A percentile compares a stretch with the other conserved stretches of the same genome.
phyloP scores from a whole-genome alignment of 2,888 invertebrate genomes.

The Muschampia plurimacula region DNA sequence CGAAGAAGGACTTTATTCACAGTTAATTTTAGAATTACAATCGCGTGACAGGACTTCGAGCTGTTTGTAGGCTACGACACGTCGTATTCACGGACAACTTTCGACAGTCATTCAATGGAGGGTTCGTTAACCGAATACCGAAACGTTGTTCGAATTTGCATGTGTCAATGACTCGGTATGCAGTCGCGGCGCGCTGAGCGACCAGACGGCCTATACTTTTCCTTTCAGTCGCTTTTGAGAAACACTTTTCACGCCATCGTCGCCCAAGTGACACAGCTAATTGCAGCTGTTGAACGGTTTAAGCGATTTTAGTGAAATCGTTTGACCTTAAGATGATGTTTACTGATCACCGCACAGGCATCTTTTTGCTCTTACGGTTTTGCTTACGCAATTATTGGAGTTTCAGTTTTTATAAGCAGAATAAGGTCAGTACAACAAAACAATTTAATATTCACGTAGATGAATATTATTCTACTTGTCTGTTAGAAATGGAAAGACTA shows the following conservation, averaged over 20 bases:
- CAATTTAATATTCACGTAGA: background rate
- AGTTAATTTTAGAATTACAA: constrained; percentile 61
- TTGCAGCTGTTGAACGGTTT: constrained; percentile 43
- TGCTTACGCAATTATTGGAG: constrained; percentile 1
- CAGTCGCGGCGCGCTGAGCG: constrained; percentile 58
- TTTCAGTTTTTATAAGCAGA: background rate
- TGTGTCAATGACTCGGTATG: constrained; percentile 83
- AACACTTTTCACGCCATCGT: constrained; percentile 69
- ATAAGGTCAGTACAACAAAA: background rate
- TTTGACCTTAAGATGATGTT: constrained; percentile 47
- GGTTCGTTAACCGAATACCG: constrained; percentile 78
- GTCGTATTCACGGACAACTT: constrained; percentile 71
- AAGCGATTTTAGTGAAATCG: constrained; percentile 53
- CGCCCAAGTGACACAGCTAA: constrained; percentile 70
- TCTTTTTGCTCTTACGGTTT: constrained; percentile 21
- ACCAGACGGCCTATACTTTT: constrained; percentile 73
- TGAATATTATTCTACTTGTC: background rate
- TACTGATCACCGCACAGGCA: background rate
- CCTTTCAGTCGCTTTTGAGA: constrained; percentile 76
- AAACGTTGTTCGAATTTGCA: constrained; percentile 80
- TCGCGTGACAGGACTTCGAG: constrained; percentile 57
- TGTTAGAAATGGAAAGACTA: background rate
- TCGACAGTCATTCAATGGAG: constrained; percentile 83
- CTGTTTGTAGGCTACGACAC: constrained; percentile 64
- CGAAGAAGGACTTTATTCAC: constrained; percentile 60